phyloP scores from a whole-genome alignment of 2,113 vertebrate genomes.

The Ctenodactylus gundi region DNA sequence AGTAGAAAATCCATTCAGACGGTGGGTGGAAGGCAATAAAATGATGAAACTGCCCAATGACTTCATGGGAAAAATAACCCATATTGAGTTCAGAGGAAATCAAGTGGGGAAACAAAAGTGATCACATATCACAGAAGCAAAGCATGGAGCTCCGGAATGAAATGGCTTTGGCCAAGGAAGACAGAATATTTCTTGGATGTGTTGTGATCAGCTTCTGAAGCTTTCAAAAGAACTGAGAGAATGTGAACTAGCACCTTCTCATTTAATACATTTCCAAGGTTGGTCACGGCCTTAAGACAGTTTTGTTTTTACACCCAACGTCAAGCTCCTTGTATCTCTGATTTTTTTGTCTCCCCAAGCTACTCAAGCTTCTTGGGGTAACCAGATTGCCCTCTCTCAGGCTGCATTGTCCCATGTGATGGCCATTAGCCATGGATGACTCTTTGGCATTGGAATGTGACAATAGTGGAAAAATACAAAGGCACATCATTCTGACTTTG shows the following conservation, averaged over 20 bases:
- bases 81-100: slow-evolving; percentile 44
- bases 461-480: slow-evolving; percentile 13
- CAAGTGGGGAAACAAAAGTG: slow-evolving; percentile 44
- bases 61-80: slow-evolving; percentile 56
- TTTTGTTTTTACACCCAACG: slow-evolving; percentile 1
- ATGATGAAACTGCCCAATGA: slow-evolving; percentile 46
- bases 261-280: slow-evolving; percentile 17
- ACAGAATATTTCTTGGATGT: not conserved
- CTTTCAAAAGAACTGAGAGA: not conserved
- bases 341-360: not conserved
- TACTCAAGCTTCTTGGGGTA: not conserved
- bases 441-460: not conserved
- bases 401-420: not conserved
- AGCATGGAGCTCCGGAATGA: slow-evolving; percentile 37
- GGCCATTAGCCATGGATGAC: not conserved
- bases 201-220: not conserved
- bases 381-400: not conserved
- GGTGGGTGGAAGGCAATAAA: slow-evolving; percentile 38
- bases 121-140: slow-evolving; percentile 11
- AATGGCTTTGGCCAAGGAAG: slow-evolving; percentile 28
- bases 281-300: not conserved
- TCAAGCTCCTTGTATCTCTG: not conserved
- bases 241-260: not conserved
- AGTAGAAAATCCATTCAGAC: too few species aligned
- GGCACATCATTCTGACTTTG: not conserved